A percentile compares a stretch with the other conserved stretches of the same genome.
Evolutionary conservation across 1,140 invertebrate genomes (phyloP).

Genomic region (Diorhabda sublineata): DNA sequence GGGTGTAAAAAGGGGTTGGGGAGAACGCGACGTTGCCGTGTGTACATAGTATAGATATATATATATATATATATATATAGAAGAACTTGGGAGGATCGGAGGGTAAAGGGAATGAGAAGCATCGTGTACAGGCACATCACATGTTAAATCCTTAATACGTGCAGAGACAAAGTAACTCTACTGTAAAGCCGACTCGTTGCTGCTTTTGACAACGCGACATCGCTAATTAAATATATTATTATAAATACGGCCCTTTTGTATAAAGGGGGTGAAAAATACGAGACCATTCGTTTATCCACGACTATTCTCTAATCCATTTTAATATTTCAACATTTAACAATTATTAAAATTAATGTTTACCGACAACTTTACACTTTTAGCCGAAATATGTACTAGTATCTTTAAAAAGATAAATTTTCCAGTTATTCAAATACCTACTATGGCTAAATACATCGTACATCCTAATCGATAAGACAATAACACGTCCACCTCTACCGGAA

Average conservation of each 20-base stretch:
- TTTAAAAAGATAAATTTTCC: too few relatives aligned
- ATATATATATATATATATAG: too few relatives aligned
- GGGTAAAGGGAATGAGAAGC: slow-evolving; percentile 18
- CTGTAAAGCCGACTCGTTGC: slow-evolving; percentile 34
- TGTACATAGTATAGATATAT: not conserved
- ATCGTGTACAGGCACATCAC: slow-evolving; percentile 37
- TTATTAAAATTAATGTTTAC: not conserved
- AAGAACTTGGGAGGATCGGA: not conserved
- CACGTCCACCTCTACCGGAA: too few relatives aligned
- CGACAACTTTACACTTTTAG: too few relatives aligned
- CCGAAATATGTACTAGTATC: too few relatives aligned
- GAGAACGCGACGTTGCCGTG: not conserved
- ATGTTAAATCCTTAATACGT: slow-evolving; percentile 42
- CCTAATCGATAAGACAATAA: too few relatives aligned
- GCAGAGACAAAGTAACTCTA: slow-evolving; percentile 41
- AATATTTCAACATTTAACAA: not conserved
- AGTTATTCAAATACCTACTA: too few relatives aligned
- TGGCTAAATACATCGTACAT: too few relatives aligned
- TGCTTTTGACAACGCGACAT: slow-evolving; percentile 40
- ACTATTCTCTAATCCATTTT: too few relatives aligned
- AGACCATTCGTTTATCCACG: slow-evolving; percentile 20
- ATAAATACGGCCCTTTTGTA: slow-evolving; percentile 35
- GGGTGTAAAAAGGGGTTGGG: not conserved
- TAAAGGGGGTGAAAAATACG: slow-evolving; percentile 22
- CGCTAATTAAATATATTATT: slow-evolving; percentile 43